Evolutionary conservation across 2,797 vertebrate genomes (phyloP).

Genomic region (Poecilia velifera): DNA sequence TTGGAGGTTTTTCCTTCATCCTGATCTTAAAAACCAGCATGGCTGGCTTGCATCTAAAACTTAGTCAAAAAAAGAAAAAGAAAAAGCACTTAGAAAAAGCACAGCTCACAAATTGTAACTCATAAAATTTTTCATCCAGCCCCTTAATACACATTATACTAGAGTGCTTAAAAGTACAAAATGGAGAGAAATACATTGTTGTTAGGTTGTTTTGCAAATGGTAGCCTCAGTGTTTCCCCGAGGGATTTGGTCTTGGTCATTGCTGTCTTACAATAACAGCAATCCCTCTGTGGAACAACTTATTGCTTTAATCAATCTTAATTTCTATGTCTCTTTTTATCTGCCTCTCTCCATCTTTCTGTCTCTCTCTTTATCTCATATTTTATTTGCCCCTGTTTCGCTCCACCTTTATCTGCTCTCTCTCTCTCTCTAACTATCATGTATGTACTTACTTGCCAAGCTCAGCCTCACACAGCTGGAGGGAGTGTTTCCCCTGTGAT

Average conservation of each 20-base stretch:
- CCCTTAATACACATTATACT: not conserved
- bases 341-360: too few species aligned
- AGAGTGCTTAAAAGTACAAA: not conserved
- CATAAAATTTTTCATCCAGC: not conserved
- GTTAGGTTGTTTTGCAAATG: not conserved
- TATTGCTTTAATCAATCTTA: not conserved
- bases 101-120: not conserved
- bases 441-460: too few species aligned
- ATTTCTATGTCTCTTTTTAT: too few species aligned
- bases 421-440: too few species aligned
- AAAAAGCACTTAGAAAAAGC: not conserved
- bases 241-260: not conserved
- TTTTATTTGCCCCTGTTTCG: too few species aligned
- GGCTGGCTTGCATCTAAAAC: not conserved
- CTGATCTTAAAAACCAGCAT: not conserved
- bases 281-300: not conserved
- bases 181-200: not conserved
- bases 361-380: too few species aligned
- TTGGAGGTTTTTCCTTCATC: not conserved
- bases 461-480: too few species aligned
- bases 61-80: not conserved
- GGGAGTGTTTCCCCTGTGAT: too few species aligned
- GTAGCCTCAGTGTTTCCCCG: not conserved
- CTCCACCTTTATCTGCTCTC: too few species aligned
- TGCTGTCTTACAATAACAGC: not conserved